A percentile compares a stretch with the other conserved stretches of the same genome.
Conservation (phyloP, 2,113 vertebrate genomes). For the Cyprinodon brontotheroides region DNA sequence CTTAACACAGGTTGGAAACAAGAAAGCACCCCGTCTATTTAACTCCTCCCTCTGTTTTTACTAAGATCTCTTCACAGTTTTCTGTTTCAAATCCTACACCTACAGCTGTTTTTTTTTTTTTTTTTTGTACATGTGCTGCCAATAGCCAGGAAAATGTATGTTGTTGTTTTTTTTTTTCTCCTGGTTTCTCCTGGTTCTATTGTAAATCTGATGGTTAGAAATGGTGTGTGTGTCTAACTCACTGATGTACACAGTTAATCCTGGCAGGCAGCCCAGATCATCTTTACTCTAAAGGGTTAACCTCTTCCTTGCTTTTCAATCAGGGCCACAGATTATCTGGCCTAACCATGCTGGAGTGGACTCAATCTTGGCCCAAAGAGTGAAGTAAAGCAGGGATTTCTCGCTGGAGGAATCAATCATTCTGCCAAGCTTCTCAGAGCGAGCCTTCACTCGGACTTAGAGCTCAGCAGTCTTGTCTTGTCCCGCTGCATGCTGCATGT, state of each 20-base stretch:
- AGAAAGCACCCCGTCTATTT: slow-evolving; percentile 29
- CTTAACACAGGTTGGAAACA: slow-evolving; percentile 33
- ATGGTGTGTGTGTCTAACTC: slow-evolving; percentile 4
- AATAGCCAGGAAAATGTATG: neutral
- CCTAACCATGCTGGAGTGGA: slow-evolving; percentile 66
- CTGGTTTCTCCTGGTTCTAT: neutral
- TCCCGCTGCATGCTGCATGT: slow-evolving; percentile 54
- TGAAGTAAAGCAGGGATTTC: slow-evolving; percentile 70
- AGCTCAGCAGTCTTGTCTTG: slow-evolving; percentile 30
- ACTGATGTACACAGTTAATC: slow-evolving; percentile 49
- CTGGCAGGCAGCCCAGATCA: slow-evolving; percentile 57
- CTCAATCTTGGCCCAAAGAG: slow-evolving; percentile 71
- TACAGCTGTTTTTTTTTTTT: neutral
- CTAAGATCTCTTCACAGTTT: slow-evolving; percentile 16
- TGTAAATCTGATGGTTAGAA: slow-evolving; percentile 1
- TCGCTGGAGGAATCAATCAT: slow-evolving; percentile 72
- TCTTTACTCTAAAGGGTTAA: slow-evolving; percentile 60
- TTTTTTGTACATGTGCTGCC: neutral
- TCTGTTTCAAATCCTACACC: slow-evolving; percentile 10
- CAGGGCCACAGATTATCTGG: slow-evolving; percentile 72
- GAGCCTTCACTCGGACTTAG: slow-evolving; percentile 54
- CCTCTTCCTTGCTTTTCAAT: slow-evolving; percentile 75
- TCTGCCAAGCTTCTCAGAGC: slow-evolving; percentile 68
- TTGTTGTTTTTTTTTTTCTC: neutral
- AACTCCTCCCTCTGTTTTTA: slow-evolving; percentile 31